phyloP scores from a whole-genome alignment of 2,888 invertebrate species.

The Mycalesis mineus region DNA sequence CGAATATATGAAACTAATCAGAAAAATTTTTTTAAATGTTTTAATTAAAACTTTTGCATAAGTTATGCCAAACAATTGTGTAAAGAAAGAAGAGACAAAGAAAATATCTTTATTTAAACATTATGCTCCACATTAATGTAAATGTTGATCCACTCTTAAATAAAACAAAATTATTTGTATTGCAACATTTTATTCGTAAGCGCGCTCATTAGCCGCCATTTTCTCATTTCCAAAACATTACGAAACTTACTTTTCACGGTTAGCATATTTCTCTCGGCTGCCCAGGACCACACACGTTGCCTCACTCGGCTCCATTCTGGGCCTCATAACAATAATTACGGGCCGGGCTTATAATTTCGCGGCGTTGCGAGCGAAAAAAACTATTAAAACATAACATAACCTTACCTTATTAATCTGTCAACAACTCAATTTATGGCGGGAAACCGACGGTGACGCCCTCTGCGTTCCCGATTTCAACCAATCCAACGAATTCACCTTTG shows the following conservation, averaged over 20 bases:
- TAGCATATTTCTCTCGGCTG: neutral
- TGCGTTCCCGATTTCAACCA: conserved; percentile 56
- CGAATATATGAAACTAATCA: too few species aligned
- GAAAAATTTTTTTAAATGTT: too few species aligned
- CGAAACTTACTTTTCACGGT: neutral
- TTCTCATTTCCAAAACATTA: too few species aligned
- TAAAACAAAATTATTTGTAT: neutral
- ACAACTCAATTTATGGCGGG: conserved; percentile 79
- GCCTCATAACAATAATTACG: conserved; percentile 69
- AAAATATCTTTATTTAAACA: too few species aligned
- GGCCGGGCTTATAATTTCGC: conserved; percentile 72
- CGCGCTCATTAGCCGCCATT: neutral
- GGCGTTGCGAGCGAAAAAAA: conserved; percentile 58
- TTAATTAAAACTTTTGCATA: too few species aligned
- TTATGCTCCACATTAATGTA: neutral
- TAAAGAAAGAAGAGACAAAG: too few species aligned
- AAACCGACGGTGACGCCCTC: conserved; percentile 67
- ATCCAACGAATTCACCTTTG: conserved; percentile 47
- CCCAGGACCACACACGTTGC: conserved; percentile 70
- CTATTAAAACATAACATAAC: conserved; percentile 76
- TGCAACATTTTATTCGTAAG: neutral
- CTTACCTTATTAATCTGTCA: conserved; percentile 76
- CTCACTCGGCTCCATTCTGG: conserved; percentile 55
- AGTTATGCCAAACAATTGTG: too few species aligned
- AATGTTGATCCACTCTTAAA: too few species aligned